These are phyloP conservation scores for Harlomillsia oculata DNA, from an alignment of 1,140 invertebrate species.

Conservation along the genomic window DNA sequence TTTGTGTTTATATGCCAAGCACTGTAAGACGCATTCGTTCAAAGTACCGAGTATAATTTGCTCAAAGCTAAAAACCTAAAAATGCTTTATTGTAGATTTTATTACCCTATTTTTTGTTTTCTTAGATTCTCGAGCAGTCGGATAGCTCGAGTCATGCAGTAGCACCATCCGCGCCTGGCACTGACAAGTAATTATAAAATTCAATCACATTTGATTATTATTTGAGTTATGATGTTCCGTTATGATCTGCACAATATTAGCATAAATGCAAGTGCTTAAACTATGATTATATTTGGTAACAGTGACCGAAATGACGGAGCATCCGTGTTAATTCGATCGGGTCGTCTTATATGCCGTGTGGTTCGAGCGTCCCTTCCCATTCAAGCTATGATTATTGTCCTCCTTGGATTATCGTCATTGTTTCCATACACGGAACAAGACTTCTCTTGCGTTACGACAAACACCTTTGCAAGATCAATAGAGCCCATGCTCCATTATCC, in stretches of 20 bases:
- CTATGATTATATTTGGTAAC: neutral
- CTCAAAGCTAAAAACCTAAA: too few relatives aligned
- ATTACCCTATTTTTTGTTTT: slow-evolving; percentile 12
- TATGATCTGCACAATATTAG: neutral
- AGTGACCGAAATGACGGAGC: neutral
- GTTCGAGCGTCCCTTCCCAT: slow-evolving; percentile 80
- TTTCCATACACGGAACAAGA: slow-evolving; percentile 77
- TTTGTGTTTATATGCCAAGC: too few relatives aligned
- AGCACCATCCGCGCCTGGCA: slow-evolving; percentile 24
- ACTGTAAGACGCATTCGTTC: too few relatives aligned
- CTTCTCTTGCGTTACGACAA: slow-evolving; percentile 68
- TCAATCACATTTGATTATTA: slow-evolving; percentile 14
- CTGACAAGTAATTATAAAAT: slow-evolving; percentile 27
- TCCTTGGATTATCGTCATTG: slow-evolving; percentile 76
- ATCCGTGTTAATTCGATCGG: slow-evolving; percentile 48
- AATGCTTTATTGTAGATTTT: too few relatives aligned
- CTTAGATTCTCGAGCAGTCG: slow-evolving; percentile 29
- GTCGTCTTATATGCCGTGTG: slow-evolving; percentile 74
- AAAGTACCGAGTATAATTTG: too few relatives aligned
- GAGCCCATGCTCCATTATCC: slow-evolving; percentile 77
- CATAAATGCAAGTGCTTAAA: neutral
- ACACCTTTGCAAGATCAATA: slow-evolving; percentile 63
- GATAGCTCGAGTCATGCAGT: slow-evolving; percentile 30
- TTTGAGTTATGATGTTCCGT: slow-evolving; percentile 8
- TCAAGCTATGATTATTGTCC: slow-evolving; percentile 74